Conservation (phyloP, 2,797 vertebrate species). For the Podarcis lilfordi region DNA sequence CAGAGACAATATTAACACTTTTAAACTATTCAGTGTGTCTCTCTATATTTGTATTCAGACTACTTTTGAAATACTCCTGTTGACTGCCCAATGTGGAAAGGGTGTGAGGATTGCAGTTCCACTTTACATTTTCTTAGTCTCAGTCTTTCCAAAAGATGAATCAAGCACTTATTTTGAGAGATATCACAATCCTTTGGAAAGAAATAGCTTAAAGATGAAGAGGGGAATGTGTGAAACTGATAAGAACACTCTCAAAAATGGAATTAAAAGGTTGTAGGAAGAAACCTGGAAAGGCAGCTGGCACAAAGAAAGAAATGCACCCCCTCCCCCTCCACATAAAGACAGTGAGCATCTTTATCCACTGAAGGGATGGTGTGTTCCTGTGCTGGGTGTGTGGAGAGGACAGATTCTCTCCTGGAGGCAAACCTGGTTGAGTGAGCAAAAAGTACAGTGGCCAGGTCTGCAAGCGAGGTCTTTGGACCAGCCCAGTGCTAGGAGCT, state of each 20-base stretch:
- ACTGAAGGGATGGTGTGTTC: background rate
- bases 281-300: background rate
- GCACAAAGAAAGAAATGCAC: background rate
- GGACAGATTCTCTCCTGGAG: background rate
- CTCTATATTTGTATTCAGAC: background rate
- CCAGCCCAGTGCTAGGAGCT: background rate
- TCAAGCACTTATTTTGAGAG: constrained; percentile 14
- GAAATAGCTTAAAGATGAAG: background rate
- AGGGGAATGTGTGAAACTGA: background rate
- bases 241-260: background rate
- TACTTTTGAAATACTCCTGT: background rate
- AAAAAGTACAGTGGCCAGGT: background rate
- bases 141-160: constrained; percentile 18
- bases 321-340: too few species aligned
- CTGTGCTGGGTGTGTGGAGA: background rate
- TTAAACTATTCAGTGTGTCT: background rate
- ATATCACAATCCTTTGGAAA: background rate
- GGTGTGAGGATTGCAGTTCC: background rate
- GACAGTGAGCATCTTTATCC: too few species aligned
- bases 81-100: background rate
- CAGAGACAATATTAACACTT: background rate
- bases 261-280: background rate
- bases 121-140: constrained; percentile 2
- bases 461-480: background rate
- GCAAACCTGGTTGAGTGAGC: background rate